phyloP scores from a whole-genome alignment of 2,888 invertebrate species.

The Lypha dubia region DNA sequence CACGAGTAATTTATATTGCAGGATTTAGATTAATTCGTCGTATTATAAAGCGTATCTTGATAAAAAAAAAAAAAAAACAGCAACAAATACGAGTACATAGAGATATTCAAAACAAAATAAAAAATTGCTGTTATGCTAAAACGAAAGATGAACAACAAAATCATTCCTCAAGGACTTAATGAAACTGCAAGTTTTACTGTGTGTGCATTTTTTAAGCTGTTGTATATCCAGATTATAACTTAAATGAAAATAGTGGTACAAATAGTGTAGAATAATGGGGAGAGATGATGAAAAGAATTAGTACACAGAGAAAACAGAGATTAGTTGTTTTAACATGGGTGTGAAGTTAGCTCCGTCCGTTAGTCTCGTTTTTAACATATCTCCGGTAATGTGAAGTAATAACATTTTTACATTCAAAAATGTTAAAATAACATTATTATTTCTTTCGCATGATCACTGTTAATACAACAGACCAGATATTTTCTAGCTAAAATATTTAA shows the following conservation, averaged over 20 bases:
- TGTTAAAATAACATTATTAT: too few species aligned
- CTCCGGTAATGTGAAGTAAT: too few species aligned
- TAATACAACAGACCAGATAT: too few species aligned
- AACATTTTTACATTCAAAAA: too few species aligned
- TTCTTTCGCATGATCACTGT: too few species aligned
- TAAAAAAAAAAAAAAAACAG: constrained; percentile 6
- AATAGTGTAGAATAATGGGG: background rate
- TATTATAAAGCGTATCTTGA: constrained; percentile 28
- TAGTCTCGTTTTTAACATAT: too few species aligned
- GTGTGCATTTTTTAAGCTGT: constrained; percentile 53
- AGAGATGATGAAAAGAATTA: constrained; percentile 7
- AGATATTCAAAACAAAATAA: background rate
- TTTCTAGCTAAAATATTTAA: too few species aligned
- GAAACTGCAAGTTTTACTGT: constrained; percentile 7
- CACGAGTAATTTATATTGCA: constrained; percentile 33
- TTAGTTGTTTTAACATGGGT: too few species aligned
- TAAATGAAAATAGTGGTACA: constrained; percentile 16
- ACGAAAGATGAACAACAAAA: background rate
- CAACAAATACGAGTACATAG: background rate
- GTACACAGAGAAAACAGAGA: too few species aligned
- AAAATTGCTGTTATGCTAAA: constrained; percentile 28
- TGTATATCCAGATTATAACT: constrained; percentile 47
- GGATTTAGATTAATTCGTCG: constrained; percentile 54
- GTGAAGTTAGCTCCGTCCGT: too few species aligned
- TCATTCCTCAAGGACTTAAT: constrained; percentile 41